A percentile compares a stretch with the other conserved stretches of the same genome.
phyloP scores from a whole-genome alignment of 2,888 invertebrate species.

The Cheilosia vernalis region DNA sequence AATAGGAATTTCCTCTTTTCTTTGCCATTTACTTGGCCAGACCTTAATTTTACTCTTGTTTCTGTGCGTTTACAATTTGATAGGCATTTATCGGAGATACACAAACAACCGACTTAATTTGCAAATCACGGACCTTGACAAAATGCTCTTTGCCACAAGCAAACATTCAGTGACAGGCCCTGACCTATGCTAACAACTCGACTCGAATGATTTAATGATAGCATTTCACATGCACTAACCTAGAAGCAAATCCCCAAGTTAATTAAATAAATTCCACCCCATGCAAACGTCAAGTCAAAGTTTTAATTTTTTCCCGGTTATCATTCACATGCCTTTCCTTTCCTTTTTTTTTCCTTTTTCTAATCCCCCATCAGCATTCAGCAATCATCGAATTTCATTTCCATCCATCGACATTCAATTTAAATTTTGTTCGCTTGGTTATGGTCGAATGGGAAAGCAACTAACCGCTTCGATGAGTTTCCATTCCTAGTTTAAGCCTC shows the following conservation, averaged over 20 bases:
- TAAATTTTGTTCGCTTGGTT: constrained; percentile 71
- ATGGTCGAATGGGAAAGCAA: constrained; percentile 72
- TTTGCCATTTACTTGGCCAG: not conserved
- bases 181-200: not conserved
- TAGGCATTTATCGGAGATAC: too few species aligned
- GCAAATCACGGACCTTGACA: too few species aligned
- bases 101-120: too few species aligned
- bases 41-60: too few species aligned
- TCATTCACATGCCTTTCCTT: constrained; percentile 2
- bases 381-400: constrained; percentile 49
- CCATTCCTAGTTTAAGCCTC: constrained; percentile 57
- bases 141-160: too few species aligned
- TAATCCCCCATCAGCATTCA: not conserved
- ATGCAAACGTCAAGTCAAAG: constrained; percentile 22
- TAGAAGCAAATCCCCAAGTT: constrained; percentile 1
- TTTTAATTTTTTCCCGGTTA: constrained; percentile 32
- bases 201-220: not conserved
- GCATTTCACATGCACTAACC: not conserved
- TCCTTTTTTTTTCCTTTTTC: constrained; percentile 11
- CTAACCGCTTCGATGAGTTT: constrained; percentile 71
- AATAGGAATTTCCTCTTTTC: too few species aligned
- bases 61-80: too few species aligned
- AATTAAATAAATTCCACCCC: constrained; percentile 41
- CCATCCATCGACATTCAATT: constrained; percentile 67
- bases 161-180: not conserved